Conservation (phyloP, 2,797 vertebrate genomes). For the Poecilia picta region DNA sequence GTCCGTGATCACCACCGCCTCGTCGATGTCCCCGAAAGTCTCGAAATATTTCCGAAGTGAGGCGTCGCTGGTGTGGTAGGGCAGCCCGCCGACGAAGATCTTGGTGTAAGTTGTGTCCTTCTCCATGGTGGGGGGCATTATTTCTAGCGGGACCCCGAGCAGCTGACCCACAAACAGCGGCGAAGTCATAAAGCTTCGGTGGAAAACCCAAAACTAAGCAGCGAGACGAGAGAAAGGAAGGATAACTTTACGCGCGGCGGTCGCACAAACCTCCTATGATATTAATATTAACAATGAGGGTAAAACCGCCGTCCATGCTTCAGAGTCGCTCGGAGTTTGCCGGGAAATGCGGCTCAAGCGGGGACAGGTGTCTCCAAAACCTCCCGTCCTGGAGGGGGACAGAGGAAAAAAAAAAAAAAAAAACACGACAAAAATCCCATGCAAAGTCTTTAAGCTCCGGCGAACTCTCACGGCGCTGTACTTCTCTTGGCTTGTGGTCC, state of each 20-base stretch:
- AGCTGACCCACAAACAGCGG: conserved; percentile 68
- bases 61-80: conserved; percentile 93
- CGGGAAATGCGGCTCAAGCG: conserved; percentile 25
- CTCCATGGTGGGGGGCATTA: conserved; percentile 89
- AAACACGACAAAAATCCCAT: not conserved
- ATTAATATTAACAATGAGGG: not conserved
- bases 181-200: conserved; percentile 58
- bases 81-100: conserved; percentile 94
- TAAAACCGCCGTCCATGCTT: conserved; percentile 47
- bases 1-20: conserved; percentile 97
- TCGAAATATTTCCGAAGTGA: conserved; percentile 94
- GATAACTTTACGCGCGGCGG: conserved; percentile 36
- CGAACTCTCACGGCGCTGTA: conserved; percentile 39
- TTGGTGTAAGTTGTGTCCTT: conserved; percentile 96
- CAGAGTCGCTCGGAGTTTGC: conserved; percentile 22
- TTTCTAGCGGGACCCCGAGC: conserved; percentile 75
- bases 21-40: conserved; percentile 94
- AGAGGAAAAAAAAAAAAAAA: not conserved
- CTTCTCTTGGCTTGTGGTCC: conserved; percentile 59
- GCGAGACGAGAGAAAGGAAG: conserved; percentile 23
- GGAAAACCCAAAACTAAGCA: not conserved
- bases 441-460: conserved; percentile 33
- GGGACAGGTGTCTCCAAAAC: conserved; percentile 62
- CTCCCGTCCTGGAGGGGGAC: conserved; percentile 25
- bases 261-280: not conserved